These are phyloP conservation scores for Bradynema listronoti DNA, from an alignment of 1,140 invertebrate genomes.

Conservation along the genomic window DNA sequence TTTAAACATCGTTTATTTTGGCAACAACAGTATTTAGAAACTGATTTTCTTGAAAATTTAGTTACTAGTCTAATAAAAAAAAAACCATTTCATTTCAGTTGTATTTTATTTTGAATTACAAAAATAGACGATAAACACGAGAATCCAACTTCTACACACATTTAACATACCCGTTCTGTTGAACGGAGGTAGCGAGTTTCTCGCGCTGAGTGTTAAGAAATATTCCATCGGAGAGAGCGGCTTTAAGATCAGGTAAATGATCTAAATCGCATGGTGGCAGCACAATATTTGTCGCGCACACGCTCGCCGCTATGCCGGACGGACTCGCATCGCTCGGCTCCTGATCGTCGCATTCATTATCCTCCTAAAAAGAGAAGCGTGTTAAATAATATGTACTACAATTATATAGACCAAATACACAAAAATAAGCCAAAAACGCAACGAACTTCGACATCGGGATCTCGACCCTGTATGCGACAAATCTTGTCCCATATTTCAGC, in stretches of 20 bases:
- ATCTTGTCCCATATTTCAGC: constrained; percentile 99
- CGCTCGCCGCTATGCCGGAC: constrained; percentile 17
- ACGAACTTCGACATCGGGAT: constrained; percentile 35
- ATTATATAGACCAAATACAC: background rate
- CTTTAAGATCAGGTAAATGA: constrained; percentile 84
- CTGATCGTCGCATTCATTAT: constrained; percentile 71
- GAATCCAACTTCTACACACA: too few species aligned
- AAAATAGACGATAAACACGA: too few species aligned
- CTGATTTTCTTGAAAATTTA: too few species aligned
- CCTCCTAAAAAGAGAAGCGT: constrained; percentile 64
- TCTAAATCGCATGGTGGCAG: constrained; percentile 85
- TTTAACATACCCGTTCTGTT: constrained; percentile 73
- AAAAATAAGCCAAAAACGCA: constrained; percentile 13
- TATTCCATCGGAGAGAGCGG: constrained; percentile 57
- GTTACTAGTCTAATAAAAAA: too few species aligned
- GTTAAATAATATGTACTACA: constrained; percentile 3
- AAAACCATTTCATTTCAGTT: too few species aligned
- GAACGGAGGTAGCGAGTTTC: constrained; percentile 84
- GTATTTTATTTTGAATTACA: too few species aligned
- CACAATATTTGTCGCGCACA: constrained; percentile 26
- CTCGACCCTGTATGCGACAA: constrained; percentile 71
- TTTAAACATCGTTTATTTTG: too few species aligned
- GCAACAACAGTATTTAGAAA: too few species aligned
- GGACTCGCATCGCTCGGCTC: constrained; percentile 70
- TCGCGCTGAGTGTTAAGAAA: constrained; percentile 78